Evolutionary conservation across 2,797 vertebrate species (phyloP).

Genomic region (Acanthiza pusilla): DNA sequence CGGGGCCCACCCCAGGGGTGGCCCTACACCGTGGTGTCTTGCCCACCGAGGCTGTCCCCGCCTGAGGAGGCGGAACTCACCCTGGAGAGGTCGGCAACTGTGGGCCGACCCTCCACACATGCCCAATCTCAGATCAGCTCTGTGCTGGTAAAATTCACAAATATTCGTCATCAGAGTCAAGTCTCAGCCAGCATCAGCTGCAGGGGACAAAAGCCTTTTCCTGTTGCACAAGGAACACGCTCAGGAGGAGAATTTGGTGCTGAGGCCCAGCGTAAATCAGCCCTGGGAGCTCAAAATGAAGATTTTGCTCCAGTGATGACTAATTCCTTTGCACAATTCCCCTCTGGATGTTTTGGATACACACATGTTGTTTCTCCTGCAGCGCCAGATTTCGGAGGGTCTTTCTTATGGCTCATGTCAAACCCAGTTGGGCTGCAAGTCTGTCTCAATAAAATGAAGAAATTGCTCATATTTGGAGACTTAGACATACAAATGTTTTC

Average conservation of each 20-base stretch:
- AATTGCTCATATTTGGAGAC: not conserved
- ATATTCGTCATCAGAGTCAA: not conserved
- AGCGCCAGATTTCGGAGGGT: not conserved
- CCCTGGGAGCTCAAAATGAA: not conserved
- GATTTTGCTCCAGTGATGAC: not conserved
- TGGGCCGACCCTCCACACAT: no score
- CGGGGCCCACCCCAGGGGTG: no score
- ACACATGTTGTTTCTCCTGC: not conserved
- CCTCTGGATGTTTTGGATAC: constrained; percentile 9
- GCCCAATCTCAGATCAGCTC: not conserved
- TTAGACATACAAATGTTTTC: not conserved
- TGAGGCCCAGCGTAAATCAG: not conserved
- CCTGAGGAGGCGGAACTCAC: no score
- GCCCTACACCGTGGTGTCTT: no score
- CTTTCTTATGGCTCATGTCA: not conserved
- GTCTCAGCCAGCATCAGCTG: not conserved
- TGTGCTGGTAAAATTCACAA: not conserved
- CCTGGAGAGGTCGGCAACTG: no score
- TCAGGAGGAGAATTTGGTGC: not conserved
- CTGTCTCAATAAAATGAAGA: not conserved
- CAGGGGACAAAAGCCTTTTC: not conserved
- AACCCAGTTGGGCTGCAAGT: not conserved
- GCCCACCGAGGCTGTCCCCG: no score
- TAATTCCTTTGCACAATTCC: constrained; percentile 23
- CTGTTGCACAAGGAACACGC: accelerated